Percentiles rank a stretch among this genome's conserved stretches.
phyloP scores from a whole-genome alignment of 2,888 invertebrate genomes.

The Mallateleia sp. region DNA sequence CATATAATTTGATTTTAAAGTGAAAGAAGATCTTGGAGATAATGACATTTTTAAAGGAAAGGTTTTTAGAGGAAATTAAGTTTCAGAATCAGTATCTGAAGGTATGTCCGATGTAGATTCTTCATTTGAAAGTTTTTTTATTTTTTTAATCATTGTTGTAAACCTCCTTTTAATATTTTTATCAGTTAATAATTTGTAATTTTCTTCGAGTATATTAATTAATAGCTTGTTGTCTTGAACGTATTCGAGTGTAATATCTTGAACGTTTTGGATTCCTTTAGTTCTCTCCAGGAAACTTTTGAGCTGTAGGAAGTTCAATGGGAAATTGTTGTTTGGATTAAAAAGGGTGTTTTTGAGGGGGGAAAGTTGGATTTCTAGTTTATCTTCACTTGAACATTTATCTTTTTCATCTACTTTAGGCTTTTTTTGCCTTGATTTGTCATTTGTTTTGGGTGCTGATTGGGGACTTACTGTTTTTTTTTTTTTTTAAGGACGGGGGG shows the following conservation, averaged over 20 bases:
- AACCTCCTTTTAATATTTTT: constrained; percentile 9
- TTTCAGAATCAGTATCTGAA: no score
- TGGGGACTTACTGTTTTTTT: no score
- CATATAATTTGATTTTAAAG: constrained; percentile 7
- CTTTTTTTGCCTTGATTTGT: no score
- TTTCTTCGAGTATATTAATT: background rate
- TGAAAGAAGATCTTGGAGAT: no score
- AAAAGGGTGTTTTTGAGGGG: background rate
- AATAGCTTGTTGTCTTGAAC: background rate
- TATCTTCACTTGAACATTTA: background rate
- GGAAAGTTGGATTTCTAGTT: background rate
- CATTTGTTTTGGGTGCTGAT: no score
- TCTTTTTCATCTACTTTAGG: no score
- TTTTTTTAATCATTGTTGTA: background rate
- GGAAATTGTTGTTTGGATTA: background rate
- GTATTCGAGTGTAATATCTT: background rate
- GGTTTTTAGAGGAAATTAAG: no score
- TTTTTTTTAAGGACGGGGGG: no score
- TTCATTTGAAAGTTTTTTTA: no score
- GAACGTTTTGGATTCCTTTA: background rate
- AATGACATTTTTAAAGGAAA: no score
- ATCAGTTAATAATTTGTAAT: background rate
- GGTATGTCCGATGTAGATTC: no score
- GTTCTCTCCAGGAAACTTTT: constrained; percentile 20
- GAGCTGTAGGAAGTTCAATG: constrained; percentile 7